These are phyloP conservation scores for Panurus biarmicus DNA, from an alignment of 2,113 vertebrate species.

Conservation along the genomic window DNA sequence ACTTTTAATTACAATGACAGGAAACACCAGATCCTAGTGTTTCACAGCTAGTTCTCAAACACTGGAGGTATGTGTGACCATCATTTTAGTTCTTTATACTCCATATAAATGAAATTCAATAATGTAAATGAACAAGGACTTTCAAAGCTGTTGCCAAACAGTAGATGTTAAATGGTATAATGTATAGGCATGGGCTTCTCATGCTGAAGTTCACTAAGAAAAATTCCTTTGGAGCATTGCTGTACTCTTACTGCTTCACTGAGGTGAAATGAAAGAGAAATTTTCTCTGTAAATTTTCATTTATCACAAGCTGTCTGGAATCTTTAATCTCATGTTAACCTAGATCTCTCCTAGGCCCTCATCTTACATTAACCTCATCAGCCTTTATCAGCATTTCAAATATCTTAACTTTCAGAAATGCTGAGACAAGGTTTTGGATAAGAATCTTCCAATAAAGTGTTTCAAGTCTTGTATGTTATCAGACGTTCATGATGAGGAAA, in stretches of 20 bases:
- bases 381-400: background rate
- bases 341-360: background rate
- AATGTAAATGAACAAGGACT: background rate
- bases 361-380: background rate
- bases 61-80: background rate
- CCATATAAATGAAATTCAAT: background rate
- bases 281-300: background rate
- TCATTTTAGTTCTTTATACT: background rate
- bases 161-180: background rate
- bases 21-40: background rate
- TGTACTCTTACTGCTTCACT: background rate
- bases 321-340: background rate
- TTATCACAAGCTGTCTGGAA: background rate
- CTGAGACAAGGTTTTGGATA: background rate
- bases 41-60: background rate
- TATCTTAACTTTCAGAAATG: background rate
- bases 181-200: background rate
- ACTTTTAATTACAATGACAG: background rate
- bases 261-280: background rate
- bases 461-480: background rate
- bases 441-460: background rate
- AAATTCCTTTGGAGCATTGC: background rate
- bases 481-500: background rate
- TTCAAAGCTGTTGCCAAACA: background rate
- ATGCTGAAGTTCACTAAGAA: background rate